Evolutionary conservation across 2,113 vertebrate genomes (phyloP).

Genomic region (Urocolius indicus): DNA sequence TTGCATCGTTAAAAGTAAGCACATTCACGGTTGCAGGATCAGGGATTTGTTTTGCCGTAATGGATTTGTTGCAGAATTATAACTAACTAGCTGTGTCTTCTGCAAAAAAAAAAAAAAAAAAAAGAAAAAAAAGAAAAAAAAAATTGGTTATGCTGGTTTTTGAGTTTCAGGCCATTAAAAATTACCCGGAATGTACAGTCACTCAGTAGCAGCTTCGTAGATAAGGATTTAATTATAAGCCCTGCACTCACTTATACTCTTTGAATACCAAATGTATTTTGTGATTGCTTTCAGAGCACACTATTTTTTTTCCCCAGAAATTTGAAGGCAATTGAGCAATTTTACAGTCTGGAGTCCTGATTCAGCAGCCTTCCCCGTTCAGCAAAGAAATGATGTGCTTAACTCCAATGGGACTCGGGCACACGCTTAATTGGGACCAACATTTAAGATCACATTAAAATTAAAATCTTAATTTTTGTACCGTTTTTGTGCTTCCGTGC

Average conservation of each 20-base stretch:
- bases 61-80: constrained; percentile 67
- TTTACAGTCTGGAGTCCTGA: constrained; percentile 70
- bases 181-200: constrained; percentile 68
- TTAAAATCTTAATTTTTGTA: constrained; percentile 58
- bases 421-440: constrained; percentile 55
- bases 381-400: constrained; percentile 55
- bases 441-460: constrained; percentile 60
- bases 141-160: constrained; percentile 58
- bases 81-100: constrained; percentile 63
- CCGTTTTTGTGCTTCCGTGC: background rate
- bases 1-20: background rate
- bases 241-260: constrained; percentile 66
- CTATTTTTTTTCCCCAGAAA: constrained; percentile 60
- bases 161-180: constrained; percentile 71
- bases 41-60: constrained; percentile 59
- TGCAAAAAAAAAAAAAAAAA: constrained; percentile 7
- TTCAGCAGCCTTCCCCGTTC: constrained; percentile 66
- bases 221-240: constrained; percentile 74
- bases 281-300: constrained; percentile 66
- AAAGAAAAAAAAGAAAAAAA: constrained; percentile 38
- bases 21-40: constrained; percentile 9
- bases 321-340: constrained; percentile 72
- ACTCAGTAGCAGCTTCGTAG: constrained; percentile 59
- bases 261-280: constrained; percentile 72
- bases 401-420: constrained; percentile 55